Evolutionary conservation across 2,797 vertebrate genomes (phyloP).

Genomic region (Paguma larvata): DNA sequence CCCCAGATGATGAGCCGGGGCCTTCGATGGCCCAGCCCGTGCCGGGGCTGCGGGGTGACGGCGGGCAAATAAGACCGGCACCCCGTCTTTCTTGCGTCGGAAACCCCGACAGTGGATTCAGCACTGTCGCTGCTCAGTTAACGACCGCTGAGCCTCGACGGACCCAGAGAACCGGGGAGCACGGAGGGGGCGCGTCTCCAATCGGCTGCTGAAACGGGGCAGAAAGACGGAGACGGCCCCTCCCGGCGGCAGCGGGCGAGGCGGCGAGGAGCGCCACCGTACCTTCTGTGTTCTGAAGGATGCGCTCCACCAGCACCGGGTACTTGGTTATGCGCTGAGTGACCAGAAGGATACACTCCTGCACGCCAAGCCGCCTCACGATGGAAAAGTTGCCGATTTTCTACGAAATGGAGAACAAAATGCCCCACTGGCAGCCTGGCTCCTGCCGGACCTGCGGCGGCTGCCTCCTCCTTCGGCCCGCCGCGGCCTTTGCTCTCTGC

Average conservation of each 20-base stretch:
- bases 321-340: conserved; percentile 99
- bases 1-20: neutral
- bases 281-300: conserved; percentile 97
- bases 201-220: accelerated
- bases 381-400: conserved; percentile 94
- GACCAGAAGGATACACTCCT: conserved; percentile 97
- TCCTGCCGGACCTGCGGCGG: neutral
- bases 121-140: neutral
- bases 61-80: neutral
- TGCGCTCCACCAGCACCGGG: conserved; percentile 95
- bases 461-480: neutral
- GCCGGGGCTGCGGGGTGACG: accelerated
- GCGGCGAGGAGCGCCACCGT: accelerated
- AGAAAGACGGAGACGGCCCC: neutral
- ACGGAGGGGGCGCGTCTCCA: neutral
- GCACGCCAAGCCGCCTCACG: conserved; percentile 94
- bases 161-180: neutral
- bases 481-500: neutral
- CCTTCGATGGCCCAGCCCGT: neutral
- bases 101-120: neutral
- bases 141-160: accelerated
- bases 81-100: neutral
- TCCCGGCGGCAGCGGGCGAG: accelerated
- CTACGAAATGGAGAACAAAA: conserved; percentile 84
- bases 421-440: accelerated